phyloP scores from a whole-genome alignment of 2,797 vertebrate species.

The Tokudaia muenninki region DNA sequence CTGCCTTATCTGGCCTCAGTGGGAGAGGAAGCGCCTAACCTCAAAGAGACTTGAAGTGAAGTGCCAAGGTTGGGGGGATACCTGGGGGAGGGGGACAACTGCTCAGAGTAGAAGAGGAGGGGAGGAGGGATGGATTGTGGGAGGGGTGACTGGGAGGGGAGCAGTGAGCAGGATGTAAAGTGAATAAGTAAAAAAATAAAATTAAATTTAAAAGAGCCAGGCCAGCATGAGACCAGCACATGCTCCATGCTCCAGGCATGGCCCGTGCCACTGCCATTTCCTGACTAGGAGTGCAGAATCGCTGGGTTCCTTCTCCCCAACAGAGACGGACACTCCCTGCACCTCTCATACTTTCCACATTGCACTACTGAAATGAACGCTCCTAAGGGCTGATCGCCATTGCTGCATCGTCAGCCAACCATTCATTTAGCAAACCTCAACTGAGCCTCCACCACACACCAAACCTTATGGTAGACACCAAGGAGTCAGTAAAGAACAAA shows the following conservation, averaged over 20 bases:
- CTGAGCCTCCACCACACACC: background rate
- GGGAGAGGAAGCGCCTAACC: background rate
- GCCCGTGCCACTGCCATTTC: fast-evolving
- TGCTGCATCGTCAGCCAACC: background rate
- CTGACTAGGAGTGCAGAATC: background rate
- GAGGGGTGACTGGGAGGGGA: background rate
- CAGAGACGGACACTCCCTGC: background rate
- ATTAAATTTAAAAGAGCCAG: background rate
- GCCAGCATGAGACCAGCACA: background rate
- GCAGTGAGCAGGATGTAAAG: background rate
- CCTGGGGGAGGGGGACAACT: background rate
- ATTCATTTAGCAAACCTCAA: background rate
- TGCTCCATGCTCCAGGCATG: fast-evolving
- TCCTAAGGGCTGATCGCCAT: background rate
- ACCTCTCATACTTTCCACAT: background rate
- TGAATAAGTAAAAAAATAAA: background rate
- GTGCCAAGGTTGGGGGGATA: background rate
- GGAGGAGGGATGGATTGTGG: background rate
- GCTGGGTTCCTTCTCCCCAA: background rate
- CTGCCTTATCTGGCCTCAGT: background rate
- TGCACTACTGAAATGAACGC: background rate
- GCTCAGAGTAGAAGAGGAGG: background rate
- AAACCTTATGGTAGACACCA: background rate
- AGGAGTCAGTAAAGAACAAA: background rate
- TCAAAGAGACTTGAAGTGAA: background rate